phyloP scores from a whole-genome alignment of 1,140 invertebrate genomes.

The Nixonia krombeini region DNA sequence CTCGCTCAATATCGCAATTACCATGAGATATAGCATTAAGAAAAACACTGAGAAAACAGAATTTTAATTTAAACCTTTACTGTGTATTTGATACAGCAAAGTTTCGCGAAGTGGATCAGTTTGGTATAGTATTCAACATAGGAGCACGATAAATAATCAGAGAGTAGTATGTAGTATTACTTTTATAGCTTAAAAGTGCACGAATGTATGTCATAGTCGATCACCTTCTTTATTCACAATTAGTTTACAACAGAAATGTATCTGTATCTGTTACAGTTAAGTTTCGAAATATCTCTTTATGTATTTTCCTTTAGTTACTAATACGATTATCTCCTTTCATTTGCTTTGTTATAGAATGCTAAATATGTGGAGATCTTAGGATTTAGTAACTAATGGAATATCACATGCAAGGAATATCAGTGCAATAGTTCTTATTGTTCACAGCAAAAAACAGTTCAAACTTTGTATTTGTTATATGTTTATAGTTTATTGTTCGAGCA shows the following conservation, averaged over 20 bases:
- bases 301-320: no score
- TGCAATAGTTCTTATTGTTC: neutral
- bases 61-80: neutral
- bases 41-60: neutral
- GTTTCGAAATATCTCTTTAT: no score
- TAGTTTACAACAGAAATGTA: neutral
- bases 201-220: neutral
- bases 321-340: no score
- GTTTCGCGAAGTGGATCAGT: constrained; percentile 4
- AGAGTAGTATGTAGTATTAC: neutral
- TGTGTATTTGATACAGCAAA: constrained; percentile 6
- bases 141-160: constrained; percentile 2
- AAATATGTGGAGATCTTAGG: no score
- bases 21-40: neutral
- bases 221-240: neutral
- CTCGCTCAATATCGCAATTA: neutral
- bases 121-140: constrained; percentile 3
- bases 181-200: neutral
- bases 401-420: neutral
- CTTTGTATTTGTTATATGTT: no score
- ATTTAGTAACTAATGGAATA: no score
- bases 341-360: no score
- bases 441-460: constrained; percentile 8
- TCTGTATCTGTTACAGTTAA: constrained; percentile 1
- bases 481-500: no score